Conservation (phyloP, 2,797 vertebrate species). For the Aeoliscus strigatus region DNA sequence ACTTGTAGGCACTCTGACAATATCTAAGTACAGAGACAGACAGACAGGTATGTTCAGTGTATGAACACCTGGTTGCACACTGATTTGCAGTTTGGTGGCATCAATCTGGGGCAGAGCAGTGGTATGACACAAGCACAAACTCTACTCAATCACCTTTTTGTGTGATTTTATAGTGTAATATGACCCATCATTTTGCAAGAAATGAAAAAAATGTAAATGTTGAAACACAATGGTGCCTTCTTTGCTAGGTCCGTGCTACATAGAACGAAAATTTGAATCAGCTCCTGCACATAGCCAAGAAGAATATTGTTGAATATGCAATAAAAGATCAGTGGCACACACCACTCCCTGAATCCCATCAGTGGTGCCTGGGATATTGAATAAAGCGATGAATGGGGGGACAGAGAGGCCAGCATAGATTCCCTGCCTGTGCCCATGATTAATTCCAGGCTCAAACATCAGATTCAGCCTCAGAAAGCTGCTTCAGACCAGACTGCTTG, state of each 20-base stretch:
- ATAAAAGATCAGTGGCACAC: conserved; percentile 9
- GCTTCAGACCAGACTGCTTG: too few relatives aligned
- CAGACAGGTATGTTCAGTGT: too few relatives aligned
- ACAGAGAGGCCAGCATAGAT: neutral
- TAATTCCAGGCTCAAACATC: conserved; percentile 2
- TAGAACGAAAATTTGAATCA: too few relatives aligned
- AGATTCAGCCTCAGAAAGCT: too few relatives aligned
- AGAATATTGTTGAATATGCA: conserved; percentile 4
- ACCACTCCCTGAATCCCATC: conserved; percentile 8
- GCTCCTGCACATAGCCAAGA: too few relatives aligned
- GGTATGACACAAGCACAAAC: neutral
- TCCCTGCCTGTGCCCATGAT: neutral
- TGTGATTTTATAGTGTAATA: too few relatives aligned
- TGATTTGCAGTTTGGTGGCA: conserved; percentile 4
- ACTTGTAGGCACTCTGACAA: too few relatives aligned
- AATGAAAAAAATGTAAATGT: neutral
- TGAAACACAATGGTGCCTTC: too few relatives aligned
- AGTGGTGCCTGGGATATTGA: conserved; percentile 4
- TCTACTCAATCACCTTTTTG: neutral
- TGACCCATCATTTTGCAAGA: neutral
- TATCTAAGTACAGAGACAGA: too few relatives aligned
- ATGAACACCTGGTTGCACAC: conserved; percentile 1
- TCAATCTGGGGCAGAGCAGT: conserved; percentile 5
- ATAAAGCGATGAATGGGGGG: neutral
- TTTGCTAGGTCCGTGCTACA: too few relatives aligned